Base-by-base conservation (phyloP, 2,113 vertebrate species). In the Etheostoma spectabile region DNA sequence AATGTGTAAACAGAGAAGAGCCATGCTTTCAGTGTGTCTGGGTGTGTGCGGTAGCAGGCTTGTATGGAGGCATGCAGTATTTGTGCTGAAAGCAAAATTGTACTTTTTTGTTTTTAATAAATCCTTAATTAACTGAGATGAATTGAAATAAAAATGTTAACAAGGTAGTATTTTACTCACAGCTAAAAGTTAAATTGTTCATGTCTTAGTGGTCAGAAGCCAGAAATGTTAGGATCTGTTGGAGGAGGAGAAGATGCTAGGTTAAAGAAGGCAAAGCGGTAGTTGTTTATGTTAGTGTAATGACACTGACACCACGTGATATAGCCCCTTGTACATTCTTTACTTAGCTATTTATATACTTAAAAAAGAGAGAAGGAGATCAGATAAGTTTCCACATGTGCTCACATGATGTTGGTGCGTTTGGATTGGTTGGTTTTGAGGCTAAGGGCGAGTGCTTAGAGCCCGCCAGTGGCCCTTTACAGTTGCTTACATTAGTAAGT, bases 401-500 rank as follows among this genome's bases (percentile, higher is more conserved):
- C 55, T 81, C 71, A 61, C 48, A 63, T 72, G 71, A 63, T 63
- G 53, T 27, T 62, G 45, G 38, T 22, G 33, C 15, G 56, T 46
- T 27, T 70, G 59, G 53, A 61, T 56, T 59, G 57, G 52, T 30
- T 0, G 27, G 24, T 55, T 72, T 13, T 7, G 35, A 46, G 65
- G 30, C 66, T 22, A 52, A 42, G 60, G 51, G 38, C 1, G 57
- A 61, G 82, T 48, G 11, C 59, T 70, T 38, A 51, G 52, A 68
- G 67, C 19, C 67, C 24, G 22, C 67, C 70, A 7, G 56, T 56
- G 65, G 74, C 61, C 65, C 6, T 62, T 82, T 77, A 48, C 64
- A 70, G 68, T 56, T 75, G 55, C 74, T 86, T 75, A 72, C 64
- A 72, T 80, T 38, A 74, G 45, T 60, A 63, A 74, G 52, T 65